Conservation (phyloP, 2,888 invertebrate genomes). For the Andricus curvator region DNA sequence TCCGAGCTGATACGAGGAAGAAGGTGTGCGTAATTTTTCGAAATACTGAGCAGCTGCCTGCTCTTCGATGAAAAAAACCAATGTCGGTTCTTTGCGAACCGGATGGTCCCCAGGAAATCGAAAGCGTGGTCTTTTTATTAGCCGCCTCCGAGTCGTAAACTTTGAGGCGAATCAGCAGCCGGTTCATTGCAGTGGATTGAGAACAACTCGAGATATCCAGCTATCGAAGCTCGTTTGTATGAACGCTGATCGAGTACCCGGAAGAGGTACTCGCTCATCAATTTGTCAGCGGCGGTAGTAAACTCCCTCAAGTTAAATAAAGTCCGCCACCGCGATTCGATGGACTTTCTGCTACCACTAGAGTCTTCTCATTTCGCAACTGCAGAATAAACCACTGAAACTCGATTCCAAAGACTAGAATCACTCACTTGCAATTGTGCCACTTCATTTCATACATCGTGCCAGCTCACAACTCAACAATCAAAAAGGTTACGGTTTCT, state of each 20-base stretch:
- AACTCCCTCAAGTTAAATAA: conserved; percentile 55
- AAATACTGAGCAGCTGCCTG: neutral
- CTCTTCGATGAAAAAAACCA: neutral
- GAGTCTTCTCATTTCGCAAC: conserved; percentile 37
- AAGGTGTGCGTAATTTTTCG: neutral
- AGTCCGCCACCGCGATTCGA: conserved; percentile 47
- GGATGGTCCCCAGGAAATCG: neutral
- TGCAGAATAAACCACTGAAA: conserved; percentile 15
- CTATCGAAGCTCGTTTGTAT: conserved; percentile 1
- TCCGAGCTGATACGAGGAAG: neutral
- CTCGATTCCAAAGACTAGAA: conserved; percentile 26
- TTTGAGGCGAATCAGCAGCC: conserved; percentile 8
- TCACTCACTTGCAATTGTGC: conserved; percentile 25
- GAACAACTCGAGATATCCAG: conserved; percentile 40
- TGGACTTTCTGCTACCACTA: conserved; percentile 48
- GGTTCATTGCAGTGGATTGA: conserved; percentile 13
- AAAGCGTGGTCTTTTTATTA: conserved; percentile 20
- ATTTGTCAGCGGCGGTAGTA: conserved; percentile 60
- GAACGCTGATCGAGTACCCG: conserved; percentile 48
- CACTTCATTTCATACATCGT: conserved; percentile 22
- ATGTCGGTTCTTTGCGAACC: neutral
- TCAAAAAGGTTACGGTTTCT: conserved; percentile 19
- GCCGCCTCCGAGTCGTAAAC: conserved; percentile 29
- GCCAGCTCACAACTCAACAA: conserved; percentile 30
- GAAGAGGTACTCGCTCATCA: conserved; percentile 55